These are phyloP conservation scores for Haliclona indistincta DNA, from an alignment of 37 sponge, comb jelly and placozoan species.

Conservation along the genomic window DNA sequence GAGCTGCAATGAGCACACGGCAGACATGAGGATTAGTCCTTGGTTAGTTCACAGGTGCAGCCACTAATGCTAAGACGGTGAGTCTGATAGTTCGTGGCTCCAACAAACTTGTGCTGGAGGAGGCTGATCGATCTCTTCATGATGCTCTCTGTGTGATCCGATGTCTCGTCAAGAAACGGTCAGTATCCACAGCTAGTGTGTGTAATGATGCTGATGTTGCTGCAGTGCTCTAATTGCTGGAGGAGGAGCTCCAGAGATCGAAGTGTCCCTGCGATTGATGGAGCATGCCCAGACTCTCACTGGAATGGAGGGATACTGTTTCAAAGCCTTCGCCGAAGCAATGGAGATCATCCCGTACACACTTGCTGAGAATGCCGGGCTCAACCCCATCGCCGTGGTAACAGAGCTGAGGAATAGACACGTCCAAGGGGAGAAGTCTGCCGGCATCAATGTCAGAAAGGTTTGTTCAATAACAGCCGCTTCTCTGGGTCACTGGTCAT, in stretches of 20 bases:
- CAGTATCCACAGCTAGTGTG: background rate
- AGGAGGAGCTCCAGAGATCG: constrained; percentile 98
- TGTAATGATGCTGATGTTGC: background rate
- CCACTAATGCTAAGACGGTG: constrained; percentile 67
- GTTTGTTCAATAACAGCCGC: constrained; percentile 31
- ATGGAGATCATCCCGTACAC: constrained; percentile 97
- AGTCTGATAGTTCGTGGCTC: constrained; percentile 90
- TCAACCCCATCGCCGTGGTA: constrained; percentile 92
- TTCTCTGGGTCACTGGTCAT: background rate
- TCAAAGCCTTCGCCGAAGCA: constrained; percentile 94
- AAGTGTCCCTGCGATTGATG: constrained; percentile 83
- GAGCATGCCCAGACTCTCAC: constrained; percentile 87
- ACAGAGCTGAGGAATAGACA: constrained; percentile 96
- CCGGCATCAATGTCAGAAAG: constrained; percentile 98
- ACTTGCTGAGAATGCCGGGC: constrained; percentile 98
- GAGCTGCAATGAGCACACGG: background rate
- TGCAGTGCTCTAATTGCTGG: constrained; percentile 92
- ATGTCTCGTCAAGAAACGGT: constrained; percentile 97
- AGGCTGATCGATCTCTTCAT: constrained; percentile 97
- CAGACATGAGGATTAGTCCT: background rate
- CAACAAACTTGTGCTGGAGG: constrained; percentile 97
- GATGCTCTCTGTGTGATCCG: constrained; percentile 99
- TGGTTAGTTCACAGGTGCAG: constrained; percentile 77
- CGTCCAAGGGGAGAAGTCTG: constrained; percentile 83
- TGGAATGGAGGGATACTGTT: constrained; percentile 96